Base-by-base conservation (phyloP, 2,888 invertebrate genomes). In the Malthinus seriepunctatus region DNA sequence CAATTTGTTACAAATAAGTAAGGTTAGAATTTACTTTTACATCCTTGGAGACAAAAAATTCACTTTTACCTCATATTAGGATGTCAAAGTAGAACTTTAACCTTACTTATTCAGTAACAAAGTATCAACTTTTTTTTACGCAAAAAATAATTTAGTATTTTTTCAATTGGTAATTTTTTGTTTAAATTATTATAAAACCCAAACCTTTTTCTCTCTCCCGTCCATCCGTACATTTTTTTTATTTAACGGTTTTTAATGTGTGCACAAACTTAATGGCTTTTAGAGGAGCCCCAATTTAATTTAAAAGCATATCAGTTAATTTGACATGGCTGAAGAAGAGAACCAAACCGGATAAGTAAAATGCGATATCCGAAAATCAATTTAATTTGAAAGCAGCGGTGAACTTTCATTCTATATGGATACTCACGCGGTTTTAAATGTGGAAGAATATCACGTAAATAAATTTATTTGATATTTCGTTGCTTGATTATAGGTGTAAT, bases 401-500 rank as follows among this genome's bases (percentile, higher is more conserved):
- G 38, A 32, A 34, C 39, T 51, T 39, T 46, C 33, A 46, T 56
- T 46, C 39, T 51, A 11, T 45, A 46, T 47, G 32, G 38, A 39
- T 39, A 32, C 14, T 34, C 11, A 7, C 12, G 11, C 37, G 51
- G 32, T 50, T 51, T 31, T 49, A 45, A 52, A 49, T n/a, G 11
- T 11, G 53, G 52, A 45, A 42, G 8, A 50, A 23, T 33, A 54
- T 54, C 59, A 59, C 59, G 59, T 54, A 54, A 59, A 59, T 46
- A 51, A 54, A 59, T 59, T 59, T 59, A 59, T 58, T 54, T 53
- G 45, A 46, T 44, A 50, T n/a, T n/a, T n/a, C n/a, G n/a, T n/a
- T n/a, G n/a, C n/a, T n/a, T n/a, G n/a, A n/a, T 38, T 50, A 44
- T 46, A 54, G 45, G 46, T 14, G 33, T 51, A 51, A 59, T 59